phyloP scores from a whole-genome alignment of 1,140 invertebrate species.

The Pissodes strobi region DNA sequence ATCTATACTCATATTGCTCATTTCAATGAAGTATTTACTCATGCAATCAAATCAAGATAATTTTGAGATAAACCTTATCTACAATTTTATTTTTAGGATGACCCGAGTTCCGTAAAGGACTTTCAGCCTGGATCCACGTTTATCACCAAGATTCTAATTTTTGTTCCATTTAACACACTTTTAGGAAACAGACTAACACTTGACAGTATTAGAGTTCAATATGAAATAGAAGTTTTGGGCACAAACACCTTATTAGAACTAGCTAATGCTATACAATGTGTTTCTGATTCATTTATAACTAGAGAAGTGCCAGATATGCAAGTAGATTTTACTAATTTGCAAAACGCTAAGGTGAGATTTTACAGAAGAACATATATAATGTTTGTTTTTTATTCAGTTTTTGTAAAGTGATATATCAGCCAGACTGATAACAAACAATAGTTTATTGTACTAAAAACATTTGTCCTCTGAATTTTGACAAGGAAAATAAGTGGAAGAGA shows the following conservation, averaged over 20 bases:
- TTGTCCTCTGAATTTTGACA: too few relatives aligned
- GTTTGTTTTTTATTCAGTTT: conserved; percentile 6
- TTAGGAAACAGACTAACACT: conserved; percentile 13
- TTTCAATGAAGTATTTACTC: too few relatives aligned
- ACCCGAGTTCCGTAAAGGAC: conserved; percentile 18
- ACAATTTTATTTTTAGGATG: too few relatives aligned
- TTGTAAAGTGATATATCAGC: too few relatives aligned
- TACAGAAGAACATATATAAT: conserved; percentile 8
- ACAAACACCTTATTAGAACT: conserved; percentile 62
- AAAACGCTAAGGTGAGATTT: conserved; percentile 57
- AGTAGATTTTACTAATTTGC: conserved; percentile 36
- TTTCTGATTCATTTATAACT: conserved; percentile 59
- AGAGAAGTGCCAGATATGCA: conserved; percentile 61
- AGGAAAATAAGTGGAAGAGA: too few relatives aligned
- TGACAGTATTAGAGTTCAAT: conserved; percentile 44
- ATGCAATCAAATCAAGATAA: too few relatives aligned
- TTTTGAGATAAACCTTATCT: too few relatives aligned
- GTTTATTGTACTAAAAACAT: too few relatives aligned
- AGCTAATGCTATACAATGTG: conserved; percentile 63
- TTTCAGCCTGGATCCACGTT: conserved; percentile 48
- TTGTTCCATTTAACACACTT: conserved; percentile 49
- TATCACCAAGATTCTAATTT: conserved; percentile 52
- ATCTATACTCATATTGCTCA: too few relatives aligned
- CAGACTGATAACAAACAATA: too few relatives aligned
- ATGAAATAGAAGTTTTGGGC: conserved; percentile 60